phyloP scores from a whole-genome alignment of 2,797 vertebrate genomes.

The Tiaroga cobitis region DNA sequence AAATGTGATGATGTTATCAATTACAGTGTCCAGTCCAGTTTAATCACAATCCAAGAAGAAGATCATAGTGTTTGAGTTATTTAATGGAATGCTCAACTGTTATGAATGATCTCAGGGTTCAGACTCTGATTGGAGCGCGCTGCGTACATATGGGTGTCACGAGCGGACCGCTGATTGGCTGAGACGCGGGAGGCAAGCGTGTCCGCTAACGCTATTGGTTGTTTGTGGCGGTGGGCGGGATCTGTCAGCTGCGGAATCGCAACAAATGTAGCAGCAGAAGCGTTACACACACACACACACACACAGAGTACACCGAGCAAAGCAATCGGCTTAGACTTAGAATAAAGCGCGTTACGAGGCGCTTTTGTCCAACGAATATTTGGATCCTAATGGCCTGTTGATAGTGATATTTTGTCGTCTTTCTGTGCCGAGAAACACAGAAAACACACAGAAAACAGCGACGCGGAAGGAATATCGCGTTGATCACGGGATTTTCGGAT shows the following conservation, averaged over 20 bases:
- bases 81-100: background rate
- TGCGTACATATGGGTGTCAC: constrained; percentile 63
- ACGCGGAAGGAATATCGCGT: background rate
- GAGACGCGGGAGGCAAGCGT: background rate
- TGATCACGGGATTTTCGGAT: constrained; percentile 64
- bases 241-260: constrained; percentile 50
- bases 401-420: background rate
- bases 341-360: background rate
- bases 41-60: too few relatives aligned
- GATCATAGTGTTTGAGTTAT: background rate
- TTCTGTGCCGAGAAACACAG: background rate
- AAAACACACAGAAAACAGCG: background rate
- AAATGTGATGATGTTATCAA: background rate
- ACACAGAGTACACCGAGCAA: background rate
- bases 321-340: background rate
- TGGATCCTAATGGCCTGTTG: background rate
- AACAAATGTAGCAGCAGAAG: constrained; percentile 25
- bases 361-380: background rate
- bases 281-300: background rate
- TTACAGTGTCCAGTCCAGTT: background rate
- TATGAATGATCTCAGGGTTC: constrained; percentile 52
- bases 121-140: constrained; percentile 14
- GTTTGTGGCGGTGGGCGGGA: constrained; percentile 65
- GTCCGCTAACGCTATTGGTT: constrained; percentile 61
- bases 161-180: constrained; percentile 68